A percentile compares a stretch with the other conserved stretches of the same genome.
phyloP scores from a whole-genome alignment of 1,140 invertebrate genomes.

The Bombus difficillimus region DNA sequence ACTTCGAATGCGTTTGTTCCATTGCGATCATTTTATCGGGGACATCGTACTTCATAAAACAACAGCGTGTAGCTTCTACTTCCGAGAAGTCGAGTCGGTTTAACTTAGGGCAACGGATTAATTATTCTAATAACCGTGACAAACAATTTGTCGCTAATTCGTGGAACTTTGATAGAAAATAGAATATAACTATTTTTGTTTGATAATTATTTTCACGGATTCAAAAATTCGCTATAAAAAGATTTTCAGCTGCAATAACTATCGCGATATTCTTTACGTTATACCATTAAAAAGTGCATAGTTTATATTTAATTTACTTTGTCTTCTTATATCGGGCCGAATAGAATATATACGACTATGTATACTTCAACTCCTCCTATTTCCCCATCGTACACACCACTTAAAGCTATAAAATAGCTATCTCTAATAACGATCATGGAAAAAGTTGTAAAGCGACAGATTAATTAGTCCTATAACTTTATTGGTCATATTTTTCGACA shows the following conservation, averaged over 20 bases:
- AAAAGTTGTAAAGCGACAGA: slow-evolving; percentile 8
- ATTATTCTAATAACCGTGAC: not conserved
- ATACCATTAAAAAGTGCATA: not conserved
- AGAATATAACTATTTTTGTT: not conserved
- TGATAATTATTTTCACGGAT: not conserved
- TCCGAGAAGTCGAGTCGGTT: slow-evolving; percentile 6
- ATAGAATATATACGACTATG: not conserved
- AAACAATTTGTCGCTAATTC: not conserved
- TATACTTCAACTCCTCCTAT: not conserved
- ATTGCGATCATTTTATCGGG: slow-evolving; percentile 56
- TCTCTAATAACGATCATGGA: not conserved
- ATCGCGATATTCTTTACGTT: not conserved
- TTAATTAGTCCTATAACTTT: slow-evolving; percentile 1
- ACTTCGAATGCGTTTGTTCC: slow-evolving; percentile 58
- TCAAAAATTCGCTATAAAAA: not conserved
- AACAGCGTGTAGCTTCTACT: not conserved
- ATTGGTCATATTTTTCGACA: not conserved
- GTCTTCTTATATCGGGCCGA: not conserved
- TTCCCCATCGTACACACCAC: not conserved
- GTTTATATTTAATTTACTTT: not conserved
- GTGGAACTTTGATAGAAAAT: not conserved
- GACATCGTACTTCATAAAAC: slow-evolving; percentile 53
- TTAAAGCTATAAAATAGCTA: not conserved
- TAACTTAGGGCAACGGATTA: not conserved
- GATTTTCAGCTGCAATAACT: no score